Percentiles rank a stretch among this genome's conserved stretches.
phyloP scores from a whole-genome alignment of 2,888 invertebrate genomes.

The Ectobius pallidus region DNA sequence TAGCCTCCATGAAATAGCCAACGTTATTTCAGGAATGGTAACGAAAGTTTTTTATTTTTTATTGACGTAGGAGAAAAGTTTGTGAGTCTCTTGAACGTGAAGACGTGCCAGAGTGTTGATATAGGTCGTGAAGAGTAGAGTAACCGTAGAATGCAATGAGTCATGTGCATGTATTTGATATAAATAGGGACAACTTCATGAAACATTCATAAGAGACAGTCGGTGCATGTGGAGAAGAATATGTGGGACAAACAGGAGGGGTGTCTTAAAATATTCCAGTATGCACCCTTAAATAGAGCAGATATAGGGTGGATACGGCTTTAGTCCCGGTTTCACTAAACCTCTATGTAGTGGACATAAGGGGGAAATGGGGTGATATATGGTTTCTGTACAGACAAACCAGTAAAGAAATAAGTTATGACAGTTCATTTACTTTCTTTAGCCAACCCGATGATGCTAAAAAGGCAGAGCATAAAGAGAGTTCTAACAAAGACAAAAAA shows the following conservation, averaged over 20 bases:
- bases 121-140: slow-evolving; percentile 2
- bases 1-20: no score
- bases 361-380: not conserved
- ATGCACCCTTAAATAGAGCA: slow-evolving; percentile 33
- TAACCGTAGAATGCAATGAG: slow-evolving; percentile 28
- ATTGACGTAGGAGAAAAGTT: no score
- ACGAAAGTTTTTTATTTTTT: no score
- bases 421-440: no score
- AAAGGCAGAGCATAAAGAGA: no score
- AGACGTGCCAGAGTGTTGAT: no score
- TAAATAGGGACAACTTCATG: slow-evolving; percentile 27
- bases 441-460: no score
- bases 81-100: no score
- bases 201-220: slow-evolving; percentile 34
- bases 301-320: slow-evolving; percentile 24
- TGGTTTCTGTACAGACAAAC: not conserved
- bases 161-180: slow-evolving; percentile 31
- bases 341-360: slow-evolving; percentile 21
- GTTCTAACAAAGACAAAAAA: no score
- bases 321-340: slow-evolving; percentile 3
- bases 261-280: slow-evolving; percentile 34
- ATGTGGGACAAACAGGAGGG: slow-evolving; percentile 7
- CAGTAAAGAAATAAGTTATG: no score
- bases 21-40: no score
- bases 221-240: slow-evolving; percentile 5